A percentile compares a stretch with the other conserved stretches of the same genome.
Conservation (phyloP, 2,888 invertebrate genomes). For the Cheilosia vernalis region DNA sequence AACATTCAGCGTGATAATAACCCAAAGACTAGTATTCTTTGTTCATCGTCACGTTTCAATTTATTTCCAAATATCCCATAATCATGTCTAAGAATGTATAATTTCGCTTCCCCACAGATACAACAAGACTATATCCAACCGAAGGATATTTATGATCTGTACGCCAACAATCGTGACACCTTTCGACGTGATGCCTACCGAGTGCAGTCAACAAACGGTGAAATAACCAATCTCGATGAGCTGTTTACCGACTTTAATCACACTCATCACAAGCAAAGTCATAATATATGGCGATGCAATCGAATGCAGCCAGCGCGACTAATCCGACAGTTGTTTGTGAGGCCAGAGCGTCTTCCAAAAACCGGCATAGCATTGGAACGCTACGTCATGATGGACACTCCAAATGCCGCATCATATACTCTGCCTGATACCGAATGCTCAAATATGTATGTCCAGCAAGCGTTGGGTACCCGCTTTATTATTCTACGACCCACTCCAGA, state of each 20-base stretch:
- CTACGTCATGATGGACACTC: constrained; percentile 90
- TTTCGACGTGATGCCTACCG: constrained; percentile 88
- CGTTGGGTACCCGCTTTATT: constrained; percentile 89
- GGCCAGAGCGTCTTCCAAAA: constrained; percentile 88
- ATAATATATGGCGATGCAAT: constrained; percentile 87
- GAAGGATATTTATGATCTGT: constrained; percentile 85
- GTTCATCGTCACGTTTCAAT: no score
- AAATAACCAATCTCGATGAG: constrained; percentile 82
- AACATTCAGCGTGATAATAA: no score
- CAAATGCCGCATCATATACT: constrained; percentile 86
- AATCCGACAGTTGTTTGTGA: constrained; percentile 88
- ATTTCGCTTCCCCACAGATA: constrained; percentile 83
- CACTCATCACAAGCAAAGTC: constrained; percentile 78
- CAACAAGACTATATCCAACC: constrained; percentile 85
- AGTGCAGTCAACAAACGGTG: constrained; percentile 81
- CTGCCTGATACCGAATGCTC: constrained; percentile 93
- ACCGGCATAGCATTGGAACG: constrained; percentile 91
- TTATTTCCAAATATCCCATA: no score
- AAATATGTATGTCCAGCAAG: constrained; percentile 90
- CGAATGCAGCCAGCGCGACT: constrained; percentile 89
- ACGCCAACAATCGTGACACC: constrained; percentile 85
- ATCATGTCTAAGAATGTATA: neutral
- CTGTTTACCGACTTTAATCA: constrained; percentile 81
- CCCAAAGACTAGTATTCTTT: no score
- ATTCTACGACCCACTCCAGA: constrained; percentile 90